A percentile compares a stretch with the other conserved stretches of the same genome.
These are phyloP conservation scores for Drosophila nr. perissopoda DNA, from an alignment of 2,888 invertebrate genomes.

Conservation along the genomic window DNA sequence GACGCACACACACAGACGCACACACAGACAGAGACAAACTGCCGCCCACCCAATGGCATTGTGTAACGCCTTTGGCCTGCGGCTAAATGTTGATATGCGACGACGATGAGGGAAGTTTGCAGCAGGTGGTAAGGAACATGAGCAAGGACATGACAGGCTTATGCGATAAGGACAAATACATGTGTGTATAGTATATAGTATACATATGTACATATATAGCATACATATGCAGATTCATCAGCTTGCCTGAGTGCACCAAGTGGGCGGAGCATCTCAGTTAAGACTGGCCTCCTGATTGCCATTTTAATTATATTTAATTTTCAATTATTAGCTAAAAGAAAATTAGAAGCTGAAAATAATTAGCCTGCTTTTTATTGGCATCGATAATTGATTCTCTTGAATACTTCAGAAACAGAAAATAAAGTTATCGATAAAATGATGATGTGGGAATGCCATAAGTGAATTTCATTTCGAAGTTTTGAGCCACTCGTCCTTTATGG, in stretches of 20 bases:
- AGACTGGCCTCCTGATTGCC: background rate
- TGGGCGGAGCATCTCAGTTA: slow-evolving; percentile 13
- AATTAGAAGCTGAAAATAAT: background rate
- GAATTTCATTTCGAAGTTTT: background rate
- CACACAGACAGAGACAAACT: slow-evolving; percentile 9
- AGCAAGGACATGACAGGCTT: slow-evolving; percentile 47
- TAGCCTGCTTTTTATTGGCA: background rate
- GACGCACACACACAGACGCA: slow-evolving; percentile 18
- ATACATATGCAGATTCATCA: background rate
- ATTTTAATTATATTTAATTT: background rate
- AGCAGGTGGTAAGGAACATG: slow-evolving; percentile 64
- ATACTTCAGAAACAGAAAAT: background rate
- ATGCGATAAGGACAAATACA: slow-evolving; percentile 18
- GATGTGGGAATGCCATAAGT: background rate
- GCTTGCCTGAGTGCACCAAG: background rate
- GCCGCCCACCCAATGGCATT: background rate
- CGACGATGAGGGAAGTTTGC: slow-evolving; percentile 40
- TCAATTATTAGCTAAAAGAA: background rate
- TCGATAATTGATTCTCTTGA: background rate
- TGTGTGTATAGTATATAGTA: background rate
- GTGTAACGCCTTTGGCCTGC: slow-evolving; percentile 21
- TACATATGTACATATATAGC: background rate
- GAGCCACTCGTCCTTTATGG: background rate
- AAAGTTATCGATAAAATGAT: background rate
- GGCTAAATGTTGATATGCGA: slow-evolving; percentile 43